Evolutionary conservation across 2,797 vertebrate genomes (phyloP).

Genomic region (Arnoldichthys spilopterus): DNA sequence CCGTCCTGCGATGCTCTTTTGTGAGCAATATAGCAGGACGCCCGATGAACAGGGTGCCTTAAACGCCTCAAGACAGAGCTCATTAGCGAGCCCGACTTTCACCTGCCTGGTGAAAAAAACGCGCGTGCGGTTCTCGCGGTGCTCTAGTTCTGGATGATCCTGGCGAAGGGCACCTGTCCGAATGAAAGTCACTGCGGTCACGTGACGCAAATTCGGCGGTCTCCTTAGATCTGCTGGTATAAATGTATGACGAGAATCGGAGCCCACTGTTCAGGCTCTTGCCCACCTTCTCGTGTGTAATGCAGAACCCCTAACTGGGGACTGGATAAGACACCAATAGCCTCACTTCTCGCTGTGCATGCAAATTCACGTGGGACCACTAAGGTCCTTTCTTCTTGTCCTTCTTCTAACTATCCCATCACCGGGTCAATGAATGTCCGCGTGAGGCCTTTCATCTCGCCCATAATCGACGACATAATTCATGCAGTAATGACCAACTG

Average conservation of each 20-base stretch:
- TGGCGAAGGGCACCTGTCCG: too few species aligned
- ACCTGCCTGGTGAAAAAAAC: constrained; percentile 68
- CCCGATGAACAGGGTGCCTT: constrained; percentile 67
- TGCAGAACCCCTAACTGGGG: too few species aligned
- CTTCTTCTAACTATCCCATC: constrained; percentile 44
- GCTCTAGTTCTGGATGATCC: too few species aligned
- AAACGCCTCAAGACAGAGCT: constrained; percentile 72
- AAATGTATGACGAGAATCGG: too few species aligned
- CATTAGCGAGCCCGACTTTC: constrained; percentile 78
- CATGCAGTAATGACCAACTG: constrained; percentile 75
- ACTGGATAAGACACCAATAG: too few species aligned
- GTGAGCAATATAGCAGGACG: constrained; percentile 60
- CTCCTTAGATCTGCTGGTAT: too few species aligned
- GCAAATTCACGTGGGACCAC: not conserved
- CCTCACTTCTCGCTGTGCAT: too few species aligned
- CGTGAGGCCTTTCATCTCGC: constrained; percentile 70
- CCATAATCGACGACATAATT: constrained; percentile 80
- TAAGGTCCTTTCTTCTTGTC: not conserved
- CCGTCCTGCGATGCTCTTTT: constrained; percentile 60
- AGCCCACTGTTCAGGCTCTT: too few species aligned
- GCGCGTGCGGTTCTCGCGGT: not conserved
- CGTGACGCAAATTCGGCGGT: too few species aligned
- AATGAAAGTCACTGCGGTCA: too few species aligned
- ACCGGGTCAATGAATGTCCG: constrained; percentile 63
- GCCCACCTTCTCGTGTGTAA: too few species aligned